Evolutionary conservation across 1,140 invertebrate genomes (phyloP).

Genomic region (Ips typographus): DNA sequence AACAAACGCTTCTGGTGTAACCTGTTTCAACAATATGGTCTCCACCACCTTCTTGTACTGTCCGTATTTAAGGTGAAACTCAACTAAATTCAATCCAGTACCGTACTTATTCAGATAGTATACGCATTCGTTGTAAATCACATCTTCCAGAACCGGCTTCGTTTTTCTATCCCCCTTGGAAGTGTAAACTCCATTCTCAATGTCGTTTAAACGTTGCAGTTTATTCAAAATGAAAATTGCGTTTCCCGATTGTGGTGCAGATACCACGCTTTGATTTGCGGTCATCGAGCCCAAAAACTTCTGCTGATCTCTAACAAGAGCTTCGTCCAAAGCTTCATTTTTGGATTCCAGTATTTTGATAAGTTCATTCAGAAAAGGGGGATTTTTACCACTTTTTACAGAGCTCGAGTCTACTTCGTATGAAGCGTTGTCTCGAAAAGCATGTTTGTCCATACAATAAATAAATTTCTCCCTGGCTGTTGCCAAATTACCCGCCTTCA

Average conservation of each 20-base stretch:
- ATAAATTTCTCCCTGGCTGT: constrained; percentile 71
- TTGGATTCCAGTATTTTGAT: constrained; percentile 64
- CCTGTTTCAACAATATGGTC: constrained; percentile 64
- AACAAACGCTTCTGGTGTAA: constrained; percentile 68
- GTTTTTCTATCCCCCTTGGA: constrained; percentile 19
- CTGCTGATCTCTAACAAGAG: constrained; percentile 33
- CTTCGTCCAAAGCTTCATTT: constrained; percentile 35
- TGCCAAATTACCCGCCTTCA: constrained; percentile 75
- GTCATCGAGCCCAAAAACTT: constrained; percentile 37
- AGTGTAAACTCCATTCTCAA: constrained; percentile 50
- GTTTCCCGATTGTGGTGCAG: constrained; percentile 38
- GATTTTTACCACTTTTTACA: constrained; percentile 57
- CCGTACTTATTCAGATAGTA: constrained; percentile 74
- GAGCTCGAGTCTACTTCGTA: constrained; percentile 10
- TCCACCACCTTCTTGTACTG: constrained; percentile 61
- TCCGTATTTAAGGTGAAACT: constrained; percentile 68
- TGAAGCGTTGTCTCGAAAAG: constrained; percentile 35
- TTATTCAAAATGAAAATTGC: constrained; percentile 54
- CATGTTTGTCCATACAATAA: constrained; percentile 57
- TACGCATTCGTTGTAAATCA: constrained; percentile 70
- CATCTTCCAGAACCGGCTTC: constrained; percentile 47
- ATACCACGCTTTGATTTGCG: constrained; percentile 35
- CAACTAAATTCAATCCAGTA: constrained; percentile 64
- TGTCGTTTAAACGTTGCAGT: constrained; percentile 52
- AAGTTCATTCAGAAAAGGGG: constrained; percentile 68